A percentile compares a stretch with the other conserved stretches of the same genome.
These are phyloP conservation scores for Hecatera dysodea DNA, from an alignment of 2,888 invertebrate genomes.

Conservation along the genomic window DNA sequence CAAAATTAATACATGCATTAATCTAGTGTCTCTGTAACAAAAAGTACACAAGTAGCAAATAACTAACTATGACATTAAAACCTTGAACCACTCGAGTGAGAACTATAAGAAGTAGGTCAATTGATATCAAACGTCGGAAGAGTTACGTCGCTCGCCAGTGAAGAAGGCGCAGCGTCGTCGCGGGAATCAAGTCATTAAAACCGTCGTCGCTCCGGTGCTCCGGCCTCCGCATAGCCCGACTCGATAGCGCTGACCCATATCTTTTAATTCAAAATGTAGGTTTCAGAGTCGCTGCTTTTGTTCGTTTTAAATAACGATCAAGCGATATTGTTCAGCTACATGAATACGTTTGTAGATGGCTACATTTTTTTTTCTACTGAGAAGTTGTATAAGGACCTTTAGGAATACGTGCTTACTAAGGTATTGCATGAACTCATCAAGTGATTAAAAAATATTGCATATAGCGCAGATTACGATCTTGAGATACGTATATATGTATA, in stretches of 20 bases:
- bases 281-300: conserved; percentile 24
- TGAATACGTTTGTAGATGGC: background rate
- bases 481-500: background rate
- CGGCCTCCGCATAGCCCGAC: background rate
- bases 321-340: conserved; percentile 6
- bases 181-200: conserved; percentile 39
- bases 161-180: conserved; percentile 7
- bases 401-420: background rate
- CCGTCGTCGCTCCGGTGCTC: conserved; percentile 1
- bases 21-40: background rate
- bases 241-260: conserved; percentile 55
- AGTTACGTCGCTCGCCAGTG: conserved; percentile 3
- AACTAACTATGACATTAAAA: background rate
- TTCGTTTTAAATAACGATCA: conserved; percentile 13
- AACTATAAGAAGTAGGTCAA: conserved; percentile 44
- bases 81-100: conserved; percentile 22
- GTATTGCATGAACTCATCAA: background rate
- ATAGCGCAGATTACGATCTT: background rate
- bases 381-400: background rate
- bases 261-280: conserved; percentile 44
- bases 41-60: background rate
- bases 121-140: conserved; percentile 52
- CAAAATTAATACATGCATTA: background rate
- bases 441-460: background rate
- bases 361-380: background rate